Conservation (phyloP, 2,113 vertebrate genomes). For the Setophaga petechia region DNA sequence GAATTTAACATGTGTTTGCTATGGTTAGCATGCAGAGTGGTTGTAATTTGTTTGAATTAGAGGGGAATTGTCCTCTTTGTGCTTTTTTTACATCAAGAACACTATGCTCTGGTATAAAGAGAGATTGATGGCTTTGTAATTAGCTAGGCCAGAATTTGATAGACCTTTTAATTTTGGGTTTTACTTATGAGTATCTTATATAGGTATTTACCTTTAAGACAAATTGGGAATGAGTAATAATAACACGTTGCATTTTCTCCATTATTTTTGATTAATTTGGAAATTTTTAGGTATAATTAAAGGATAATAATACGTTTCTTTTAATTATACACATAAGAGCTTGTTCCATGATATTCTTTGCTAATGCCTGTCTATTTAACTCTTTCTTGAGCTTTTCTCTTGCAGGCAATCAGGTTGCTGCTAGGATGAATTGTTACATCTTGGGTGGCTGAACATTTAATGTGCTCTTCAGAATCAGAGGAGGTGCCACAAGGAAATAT, state of each 20-base stretch:
- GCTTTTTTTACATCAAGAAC: background rate
- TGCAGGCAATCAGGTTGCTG: background rate
- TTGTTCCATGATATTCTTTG: background rate
- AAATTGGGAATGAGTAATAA: background rate
- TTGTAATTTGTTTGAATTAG: background rate
- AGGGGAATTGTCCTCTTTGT: background rate
- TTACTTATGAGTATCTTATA: background rate
- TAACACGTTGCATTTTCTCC: background rate
- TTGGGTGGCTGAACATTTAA: background rate
- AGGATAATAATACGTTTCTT: background rate
- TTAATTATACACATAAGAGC: background rate
- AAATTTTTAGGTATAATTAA: background rate
- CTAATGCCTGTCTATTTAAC: background rate
- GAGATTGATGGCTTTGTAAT: background rate
- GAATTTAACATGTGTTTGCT: constrained; percentile 1
- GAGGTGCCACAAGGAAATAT: background rate
- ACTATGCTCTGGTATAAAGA: background rate
- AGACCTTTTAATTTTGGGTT: background rate
- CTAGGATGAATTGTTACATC: background rate
- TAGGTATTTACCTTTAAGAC: background rate
- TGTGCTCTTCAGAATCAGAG: background rate
- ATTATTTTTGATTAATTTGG: background rate
- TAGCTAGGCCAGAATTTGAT: background rate
- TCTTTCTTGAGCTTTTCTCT: background rate
- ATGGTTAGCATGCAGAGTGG: background rate